Conservation (phyloP, 1,140 invertebrate species). For the Leptinotarsa texana region DNA sequence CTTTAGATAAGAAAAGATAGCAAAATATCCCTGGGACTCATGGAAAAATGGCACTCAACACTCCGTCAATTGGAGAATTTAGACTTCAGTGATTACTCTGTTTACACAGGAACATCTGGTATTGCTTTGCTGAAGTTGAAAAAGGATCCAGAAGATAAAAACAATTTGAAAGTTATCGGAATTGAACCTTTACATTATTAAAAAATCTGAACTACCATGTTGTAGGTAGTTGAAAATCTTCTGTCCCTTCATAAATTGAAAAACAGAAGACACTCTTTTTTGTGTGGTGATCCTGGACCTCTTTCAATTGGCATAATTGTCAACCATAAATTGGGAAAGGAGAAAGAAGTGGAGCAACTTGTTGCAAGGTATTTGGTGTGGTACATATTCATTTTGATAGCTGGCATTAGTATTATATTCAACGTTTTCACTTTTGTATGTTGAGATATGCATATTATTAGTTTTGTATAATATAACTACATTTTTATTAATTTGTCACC, state of each 20-base stretch:
- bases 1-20: constrained; percentile 26
- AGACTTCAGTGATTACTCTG: constrained; percentile 56
- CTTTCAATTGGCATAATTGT: constrained; percentile 72
- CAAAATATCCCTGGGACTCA: constrained; percentile 39
- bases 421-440: too few species aligned
- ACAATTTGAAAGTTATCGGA: constrained; percentile 44
- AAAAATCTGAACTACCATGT: not conserved
- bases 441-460: too few species aligned
- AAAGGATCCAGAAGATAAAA: constrained; percentile 41
- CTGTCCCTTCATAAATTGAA: constrained; percentile 56
- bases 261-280: constrained; percentile 65
- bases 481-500: too few species aligned
- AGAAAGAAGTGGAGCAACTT: constrained; percentile 55
- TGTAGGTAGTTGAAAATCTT: constrained; percentile 33
- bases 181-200: not conserved
- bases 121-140: constrained; percentile 54
- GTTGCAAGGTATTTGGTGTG: constrained; percentile 57
- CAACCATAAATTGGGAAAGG: constrained; percentile 59
- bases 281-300: constrained; percentile 79
- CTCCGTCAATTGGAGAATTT: constrained; percentile 42
- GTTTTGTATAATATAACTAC: too few species aligned
- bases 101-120: constrained; percentile 62
- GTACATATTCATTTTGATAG: not conserved
- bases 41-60: constrained; percentile 48
- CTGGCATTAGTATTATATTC: too few species aligned